Evolutionary conservation across 2,888 invertebrate species (phyloP).

Genomic region (Pollenia angustigena): DNA sequence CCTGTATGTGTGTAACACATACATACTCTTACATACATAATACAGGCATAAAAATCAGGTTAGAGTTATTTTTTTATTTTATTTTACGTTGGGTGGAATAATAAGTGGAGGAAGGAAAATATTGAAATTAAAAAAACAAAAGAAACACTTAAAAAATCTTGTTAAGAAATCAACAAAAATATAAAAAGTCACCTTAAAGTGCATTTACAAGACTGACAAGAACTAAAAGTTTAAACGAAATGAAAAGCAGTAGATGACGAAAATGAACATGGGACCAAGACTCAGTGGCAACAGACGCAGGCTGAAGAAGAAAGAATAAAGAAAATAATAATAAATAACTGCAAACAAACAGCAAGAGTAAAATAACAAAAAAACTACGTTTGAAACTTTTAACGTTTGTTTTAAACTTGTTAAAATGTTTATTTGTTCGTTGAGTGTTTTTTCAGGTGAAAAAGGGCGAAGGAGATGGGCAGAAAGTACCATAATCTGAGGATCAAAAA

Average conservation of each 20-base stretch:
- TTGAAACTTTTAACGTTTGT: conserved; percentile 69
- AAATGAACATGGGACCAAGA: neutral
- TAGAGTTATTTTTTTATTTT: neutral
- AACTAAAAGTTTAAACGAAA: conserved; percentile 8
- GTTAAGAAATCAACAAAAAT: conserved; percentile 46
- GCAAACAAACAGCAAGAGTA: conserved; percentile 12
- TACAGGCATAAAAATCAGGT: neutral
- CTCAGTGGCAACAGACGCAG: neutral
- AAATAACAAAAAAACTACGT: conserved; percentile 8
- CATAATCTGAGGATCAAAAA: conserved; percentile 37
- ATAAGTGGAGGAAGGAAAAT: neutral
- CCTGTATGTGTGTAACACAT: neutral
- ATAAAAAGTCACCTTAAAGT: conserved; percentile 63
- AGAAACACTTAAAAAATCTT: conserved; percentile 55
- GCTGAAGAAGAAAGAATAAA: neutral
- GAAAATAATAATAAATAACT: conserved; percentile 55
- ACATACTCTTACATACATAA: neutral
- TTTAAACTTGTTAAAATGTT: conserved; percentile 71
- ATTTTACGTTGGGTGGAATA: neutral
- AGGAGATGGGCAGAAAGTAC: conserved; percentile 1
- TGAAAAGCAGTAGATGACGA: conserved; percentile 21
- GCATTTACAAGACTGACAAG: conserved; percentile 55
- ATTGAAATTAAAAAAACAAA: conserved; percentile 52
- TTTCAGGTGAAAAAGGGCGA: conserved; percentile 41
- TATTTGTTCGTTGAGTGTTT: conserved; percentile 68